Evolutionary conservation across 2,797 vertebrate genomes (phyloP), one percentile per base, ranked within the genome.

Genomic region (Anomalospiza imberbis): DNA sequence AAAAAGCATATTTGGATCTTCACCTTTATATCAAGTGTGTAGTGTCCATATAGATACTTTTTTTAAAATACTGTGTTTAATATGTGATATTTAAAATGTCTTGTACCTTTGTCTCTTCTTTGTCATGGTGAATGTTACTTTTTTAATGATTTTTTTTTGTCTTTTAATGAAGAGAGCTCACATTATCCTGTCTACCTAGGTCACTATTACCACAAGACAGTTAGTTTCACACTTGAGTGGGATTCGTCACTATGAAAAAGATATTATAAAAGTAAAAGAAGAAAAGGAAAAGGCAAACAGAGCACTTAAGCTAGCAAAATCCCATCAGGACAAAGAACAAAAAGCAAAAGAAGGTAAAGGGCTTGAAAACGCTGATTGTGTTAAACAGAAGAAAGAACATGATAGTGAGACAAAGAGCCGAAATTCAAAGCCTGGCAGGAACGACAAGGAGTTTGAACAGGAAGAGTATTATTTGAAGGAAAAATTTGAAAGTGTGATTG

Each of bases 231-330:
- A 99, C 85, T 96, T 99, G 93, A 99, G 99, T 96, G 99, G 99
- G 32, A 99, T 99, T 94, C 98, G 99, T 67, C 99, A 99, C 94
- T 99, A 99, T 86, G 99, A 99, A 93, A 99, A 99, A 95, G 99
- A 99, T 79, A 95, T 97, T 76, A 96, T 98, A 85, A 99, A 99
- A 97, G 98, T 99, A 81, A 98, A 98, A 84, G 98, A 99, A 94
- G 98, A 98, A 89, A 99, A 99, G 91, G 98, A 99, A 90, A 99
- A 99, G 95, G 97, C 98, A 8, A 99, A 98, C 89, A 97, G 97
- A 90, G 97, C 97, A 79, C 62, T 98, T 45, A 99, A 98, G 78
- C 95, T 95, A 34, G 92, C 88, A 38, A 96, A 96, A 57, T 54
- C 92, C 13, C 81, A 53, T 48, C 93, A 95, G 48, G 94, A 97